Evolutionary conservation across 2,113 vertebrate genomes (phyloP).

Genomic region (Gyps fulvus): DNA sequence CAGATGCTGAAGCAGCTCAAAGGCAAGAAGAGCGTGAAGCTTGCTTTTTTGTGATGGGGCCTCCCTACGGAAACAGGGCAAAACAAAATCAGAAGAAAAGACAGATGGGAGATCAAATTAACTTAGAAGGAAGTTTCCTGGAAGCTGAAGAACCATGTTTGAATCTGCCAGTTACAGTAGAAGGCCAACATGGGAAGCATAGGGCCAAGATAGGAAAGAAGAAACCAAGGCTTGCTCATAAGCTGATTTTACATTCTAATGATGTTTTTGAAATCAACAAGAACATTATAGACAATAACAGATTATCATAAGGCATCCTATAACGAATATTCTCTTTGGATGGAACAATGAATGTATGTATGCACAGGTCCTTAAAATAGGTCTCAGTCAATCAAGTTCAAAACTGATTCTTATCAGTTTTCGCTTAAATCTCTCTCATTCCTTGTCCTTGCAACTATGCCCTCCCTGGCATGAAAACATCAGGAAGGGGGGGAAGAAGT

Average conservation of each 20-base stretch:
- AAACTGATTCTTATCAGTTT: neutral
- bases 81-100: neutral
- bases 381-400: neutral
- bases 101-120: neutral
- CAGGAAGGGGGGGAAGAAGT: rapidly evolving
- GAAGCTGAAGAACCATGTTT: neutral
- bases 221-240: neutral
- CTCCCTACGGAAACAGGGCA: neutral
- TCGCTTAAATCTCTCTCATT: neutral
- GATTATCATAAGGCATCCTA: neutral
- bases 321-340: neutral
- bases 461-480: neutral
- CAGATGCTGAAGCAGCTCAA: neutral
- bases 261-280: neutral
- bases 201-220: neutral
- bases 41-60: neutral
- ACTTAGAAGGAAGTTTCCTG: neutral
- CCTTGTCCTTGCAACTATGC: neutral
- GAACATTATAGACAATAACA: neutral
- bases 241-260: neutral
- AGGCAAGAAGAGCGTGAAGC: neutral
- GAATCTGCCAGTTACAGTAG: neutral
- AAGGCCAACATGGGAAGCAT: neutral
- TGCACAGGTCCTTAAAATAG: neutral
- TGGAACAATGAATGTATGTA: neutral